A percentile compares a stretch with the other conserved stretches of the same genome.
These are phyloP conservation scores for Monochamus alternatus DNA, from an alignment of 2,888 invertebrate species.

Conservation along the genomic window DNA sequence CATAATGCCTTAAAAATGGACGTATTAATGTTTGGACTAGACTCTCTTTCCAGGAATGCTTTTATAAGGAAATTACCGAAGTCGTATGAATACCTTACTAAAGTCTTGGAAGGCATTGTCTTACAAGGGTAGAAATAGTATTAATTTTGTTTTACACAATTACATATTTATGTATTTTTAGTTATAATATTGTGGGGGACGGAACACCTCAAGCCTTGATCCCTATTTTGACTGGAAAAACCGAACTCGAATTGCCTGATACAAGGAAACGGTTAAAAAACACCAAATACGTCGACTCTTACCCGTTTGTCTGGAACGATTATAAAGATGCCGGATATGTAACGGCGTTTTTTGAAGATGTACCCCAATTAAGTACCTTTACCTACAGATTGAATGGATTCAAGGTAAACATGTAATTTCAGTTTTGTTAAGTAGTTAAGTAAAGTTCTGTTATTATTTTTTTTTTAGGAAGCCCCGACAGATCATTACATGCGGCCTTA, in stretches of 20 bases:
- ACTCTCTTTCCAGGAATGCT: slow-evolving; percentile 89
- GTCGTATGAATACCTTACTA: slow-evolving; percentile 80
- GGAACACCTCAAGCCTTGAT: slow-evolving; percentile 91
- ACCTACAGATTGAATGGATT: slow-evolving; percentile 93
- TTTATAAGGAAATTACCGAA: slow-evolving; percentile 86
- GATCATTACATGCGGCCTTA: slow-evolving; percentile 93
- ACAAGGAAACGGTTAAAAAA: slow-evolving; percentile 80
- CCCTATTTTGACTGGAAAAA: slow-evolving; percentile 89
- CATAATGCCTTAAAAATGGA: slow-evolving; percentile 75
- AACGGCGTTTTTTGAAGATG: slow-evolving; percentile 91
- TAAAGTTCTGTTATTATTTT: slow-evolving; percentile 12
- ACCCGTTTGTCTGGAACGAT: slow-evolving; percentile 91
- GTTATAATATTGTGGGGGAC: slow-evolving; percentile 88
- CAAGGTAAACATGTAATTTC: slow-evolving; percentile 60
- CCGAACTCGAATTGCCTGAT: slow-evolving; percentile 91
- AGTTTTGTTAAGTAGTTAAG: no score
- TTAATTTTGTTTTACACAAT: no score
- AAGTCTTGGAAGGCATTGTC: slow-evolving; percentile 76
- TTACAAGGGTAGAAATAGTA: slow-evolving; percentile 76
- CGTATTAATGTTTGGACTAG: slow-evolving; percentile 90
- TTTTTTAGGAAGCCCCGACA: slow-evolving; percentile 79
- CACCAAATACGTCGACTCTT: slow-evolving; percentile 80
- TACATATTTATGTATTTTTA: slow-evolving; percentile 51
- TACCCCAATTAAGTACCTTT: slow-evolving; percentile 88
- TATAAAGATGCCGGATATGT: slow-evolving; percentile 81